Base-by-base conservation (phyloP, 1,140 invertebrate genomes). In the Sinella curviseta region DNA sequence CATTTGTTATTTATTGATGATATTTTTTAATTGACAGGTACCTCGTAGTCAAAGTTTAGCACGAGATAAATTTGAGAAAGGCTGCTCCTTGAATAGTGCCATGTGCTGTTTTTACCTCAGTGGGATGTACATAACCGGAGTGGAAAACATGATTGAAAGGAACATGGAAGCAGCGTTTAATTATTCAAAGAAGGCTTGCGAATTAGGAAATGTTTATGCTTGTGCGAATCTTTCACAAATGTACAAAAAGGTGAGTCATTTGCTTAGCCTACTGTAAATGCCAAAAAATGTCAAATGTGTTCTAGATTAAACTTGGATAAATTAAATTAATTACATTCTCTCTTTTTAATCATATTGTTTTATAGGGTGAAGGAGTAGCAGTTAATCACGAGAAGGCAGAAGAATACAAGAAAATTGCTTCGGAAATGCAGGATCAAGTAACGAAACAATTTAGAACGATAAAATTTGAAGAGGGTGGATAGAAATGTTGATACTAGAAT, bases 211-310 rank as follows among this genome's bases (percentile, higher is more conserved):
- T 86, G 90, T 94, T 77, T 93, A 93, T 85, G 93, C 94, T 0
- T 97, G 96, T 88, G 91, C 91, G 0, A 97, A 97, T 88, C 85
- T 97, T 0, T 93, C 94, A 82, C 90, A 93, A 83, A 94, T 95
- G 93, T 94, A 95, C 85, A 84, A 74, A 76, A 81, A 82, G 78
- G 81, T 84, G 65, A 79, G 76, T 57, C 0, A 48, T 31, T 16
- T 35, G 54, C 20, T 60, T 65, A 33, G n/a, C n/a, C 28, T 33
- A n/a, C 30, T 74, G 17, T 4, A 17, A 20, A 28, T 74, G 35
- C 34, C 0, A 33, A 20, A 48, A 48, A 48, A 48, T 48, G 20
- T 48, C 39, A 14, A 20, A 1, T n/a, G 14, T 39, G 20, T 20
- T 48, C 20, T n/a, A n/a, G 28, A 3, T 34, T 39, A 35, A 31